Base-by-base conservation (phyloP, 2,888 invertebrate species). In the Gasteruption jaculator region DNA sequence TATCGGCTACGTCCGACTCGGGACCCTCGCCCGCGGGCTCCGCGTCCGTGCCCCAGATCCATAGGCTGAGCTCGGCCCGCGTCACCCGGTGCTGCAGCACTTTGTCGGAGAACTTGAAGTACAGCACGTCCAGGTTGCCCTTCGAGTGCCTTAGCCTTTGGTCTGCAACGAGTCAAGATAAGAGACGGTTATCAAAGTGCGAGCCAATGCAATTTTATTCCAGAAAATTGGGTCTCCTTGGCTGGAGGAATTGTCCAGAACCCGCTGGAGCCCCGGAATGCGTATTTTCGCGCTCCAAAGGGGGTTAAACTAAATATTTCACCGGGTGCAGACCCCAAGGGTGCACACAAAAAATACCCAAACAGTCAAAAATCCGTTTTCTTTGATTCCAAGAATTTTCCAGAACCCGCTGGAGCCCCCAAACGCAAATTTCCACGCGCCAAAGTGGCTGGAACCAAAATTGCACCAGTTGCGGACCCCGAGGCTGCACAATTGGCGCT, bases 71-170 rank as follows among this genome's bases (percentile, higher is more conserved):
- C 45, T 81, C 77, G 0, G 86, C 85, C 51, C 80, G 79, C 45
- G 78, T 75, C 10, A 86, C 80, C 52, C 82, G 81, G 61, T 83
- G 84, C 61, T 82, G 80, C 12, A 82, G 75, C 38, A 84, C 77
- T 63, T 81, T 82, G 55, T 83, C 81, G 34, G 83, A 78, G 66
- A 87, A 83, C 51, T 78, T 78, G 73, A 86, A 87, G 72, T 82
- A 81, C 51, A 85, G 76, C 48, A 84, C 77, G 61, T 82, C 81
- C 50, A 81, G 74, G 39, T 79, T 82, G 54, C 80, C 79, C 72
- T 80, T 79, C 57, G 79, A 77, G 59, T 81, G 83, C 68, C 84
- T 79, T 52, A 83, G 73, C 63, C 79, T 76, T 36, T 79, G 79
- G 70, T 83, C 86, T 85, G 79, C 5, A 72, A 73, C 22, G 16